phyloP scores from a whole-genome alignment of 2,797 vertebrate genomes.

The Pangasius djambal region DNA sequence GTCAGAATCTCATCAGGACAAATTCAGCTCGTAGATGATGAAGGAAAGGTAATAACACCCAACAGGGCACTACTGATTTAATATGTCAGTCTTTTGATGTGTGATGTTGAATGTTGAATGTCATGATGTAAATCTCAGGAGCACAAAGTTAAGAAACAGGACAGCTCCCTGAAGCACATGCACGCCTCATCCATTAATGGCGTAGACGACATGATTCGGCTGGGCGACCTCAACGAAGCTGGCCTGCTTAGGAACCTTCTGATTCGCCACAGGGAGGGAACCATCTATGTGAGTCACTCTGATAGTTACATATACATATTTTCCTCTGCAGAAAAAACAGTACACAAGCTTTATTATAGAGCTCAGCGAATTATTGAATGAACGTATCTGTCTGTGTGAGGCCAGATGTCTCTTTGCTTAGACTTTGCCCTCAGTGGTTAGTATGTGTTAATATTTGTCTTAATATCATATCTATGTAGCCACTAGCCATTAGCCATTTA shows the following conservation, averaged over 20 bases:
- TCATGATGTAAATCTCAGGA: slow-evolving; percentile 71
- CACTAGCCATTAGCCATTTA: no score
- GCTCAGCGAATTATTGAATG: not conserved
- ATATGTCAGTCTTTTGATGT: not conserved
- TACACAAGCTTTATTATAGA: not conserved
- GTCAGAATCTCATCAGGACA: slow-evolving; percentile 82
- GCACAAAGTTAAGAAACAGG: slow-evolving; percentile 81
- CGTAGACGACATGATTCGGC: slow-evolving; percentile 94
- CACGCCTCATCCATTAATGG: slow-evolving; percentile 87
- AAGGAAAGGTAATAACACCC: slow-evolving; percentile 85
- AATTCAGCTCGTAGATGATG: slow-evolving; percentile 87
- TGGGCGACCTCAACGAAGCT: slow-evolving; percentile 92
- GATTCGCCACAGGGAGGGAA: slow-evolving; percentile 88
- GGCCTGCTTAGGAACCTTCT: slow-evolving; percentile 93
- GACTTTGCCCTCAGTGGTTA: slow-evolving; percentile 71
- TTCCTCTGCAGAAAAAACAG: not conserved
- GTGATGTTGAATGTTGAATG: not conserved
- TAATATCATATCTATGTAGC: not conserved
- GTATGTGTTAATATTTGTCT: not conserved
- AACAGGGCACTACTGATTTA: not conserved
- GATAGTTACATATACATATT: no score
- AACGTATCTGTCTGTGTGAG: not conserved
- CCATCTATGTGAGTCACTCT: slow-evolving; percentile 88
- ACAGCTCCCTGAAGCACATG: slow-evolving; percentile 80
- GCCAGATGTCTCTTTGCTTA: slow-evolving; percentile 25